Evolutionary conservation across 2,797 vertebrate genomes (phyloP), one percentile per base, ranked within the genome.

Genomic region (Hoplostethus mediterraneus): DNA sequence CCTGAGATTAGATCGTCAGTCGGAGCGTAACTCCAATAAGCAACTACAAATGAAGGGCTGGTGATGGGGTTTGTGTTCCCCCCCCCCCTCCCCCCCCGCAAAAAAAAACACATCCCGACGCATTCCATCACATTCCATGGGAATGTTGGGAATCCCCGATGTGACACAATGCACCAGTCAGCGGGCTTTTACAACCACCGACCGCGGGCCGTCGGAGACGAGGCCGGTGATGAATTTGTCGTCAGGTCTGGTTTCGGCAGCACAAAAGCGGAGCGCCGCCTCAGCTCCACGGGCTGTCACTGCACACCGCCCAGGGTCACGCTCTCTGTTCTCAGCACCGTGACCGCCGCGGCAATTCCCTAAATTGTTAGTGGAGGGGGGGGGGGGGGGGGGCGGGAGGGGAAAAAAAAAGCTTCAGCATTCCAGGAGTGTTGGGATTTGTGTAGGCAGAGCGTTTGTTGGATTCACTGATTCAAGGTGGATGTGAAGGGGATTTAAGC

Each of bases 211-310:
- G 58, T 30, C 31, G 68, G 51, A n/a, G 81, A 65, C 77, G 85
- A n/a, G 90, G 85, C 89, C 85, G 84, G 73, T 86, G 82, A 90
- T 92, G 79, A 92, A 91, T 92, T 90, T 91, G 88, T 91, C 84
- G 75, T 84, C 81, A 89, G 84, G 87, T 92, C 79, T 84, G 79
- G 80, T 89, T 89, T 89, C 38, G 0, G 71, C 73, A 44, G 64
- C 86, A 92, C 84, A 89, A 90, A 90, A 90, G 78, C 79, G 17
- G 71, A 81, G 73, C 16, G 45, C 86, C 3, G 76, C 83, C 89
- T 87, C 73, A 69, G 88, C 87, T 78, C 75, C 79, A 81, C 11
- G 77, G 84, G 77, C 90, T 91, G 86, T 89, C 90, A 91, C 78
- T 74, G 71, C 64, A 69, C 80, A 83, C 84, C 80, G 80, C 90